phyloP scores from a whole-genome alignment of 2,797 vertebrate genomes.

The Gymnocypris eckloni region DNA sequence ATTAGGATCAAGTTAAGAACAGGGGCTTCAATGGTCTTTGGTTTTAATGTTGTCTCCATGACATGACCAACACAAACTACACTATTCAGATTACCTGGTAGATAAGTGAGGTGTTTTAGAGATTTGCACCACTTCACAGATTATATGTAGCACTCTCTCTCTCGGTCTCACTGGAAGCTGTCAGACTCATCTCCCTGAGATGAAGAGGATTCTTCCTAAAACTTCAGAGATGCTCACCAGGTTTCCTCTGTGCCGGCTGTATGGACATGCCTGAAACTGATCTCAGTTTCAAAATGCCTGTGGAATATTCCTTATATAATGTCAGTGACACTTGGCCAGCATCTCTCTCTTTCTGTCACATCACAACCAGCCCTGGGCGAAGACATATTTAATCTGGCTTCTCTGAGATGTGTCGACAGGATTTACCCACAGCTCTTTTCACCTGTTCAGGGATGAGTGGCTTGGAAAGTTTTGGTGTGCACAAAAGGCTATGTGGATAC shows the following conservation, averaged over 20 bases:
- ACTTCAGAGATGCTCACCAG: conserved; percentile 27
- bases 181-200: neutral
- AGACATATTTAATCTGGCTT: neutral
- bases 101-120: neutral
- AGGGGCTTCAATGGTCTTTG: neutral
- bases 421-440: conserved; percentile 19
- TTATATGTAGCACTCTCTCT: conserved; percentile 8
- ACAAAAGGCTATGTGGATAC: neutral
- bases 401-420: conserved; percentile 14
- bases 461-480: neutral
- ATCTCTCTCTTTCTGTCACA: conserved; percentile 27
- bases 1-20: conserved; percentile 20
- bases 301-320: conserved; percentile 21
- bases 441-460: neutral
- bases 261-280: neutral
- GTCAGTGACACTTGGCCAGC: conserved; percentile 3
- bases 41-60: conserved; percentile 11
- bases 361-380: conserved; percentile 8
- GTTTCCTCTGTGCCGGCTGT: neutral
- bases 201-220: neutral
- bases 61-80: neutral
- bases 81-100: neutral
- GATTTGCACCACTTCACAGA: neutral
- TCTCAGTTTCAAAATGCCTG: conserved; percentile 10
- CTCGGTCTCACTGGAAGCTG: conserved; percentile 1